phyloP scores from a whole-genome alignment of 2,888 invertebrate genomes.

The Xanthorhoe designata region DNA sequence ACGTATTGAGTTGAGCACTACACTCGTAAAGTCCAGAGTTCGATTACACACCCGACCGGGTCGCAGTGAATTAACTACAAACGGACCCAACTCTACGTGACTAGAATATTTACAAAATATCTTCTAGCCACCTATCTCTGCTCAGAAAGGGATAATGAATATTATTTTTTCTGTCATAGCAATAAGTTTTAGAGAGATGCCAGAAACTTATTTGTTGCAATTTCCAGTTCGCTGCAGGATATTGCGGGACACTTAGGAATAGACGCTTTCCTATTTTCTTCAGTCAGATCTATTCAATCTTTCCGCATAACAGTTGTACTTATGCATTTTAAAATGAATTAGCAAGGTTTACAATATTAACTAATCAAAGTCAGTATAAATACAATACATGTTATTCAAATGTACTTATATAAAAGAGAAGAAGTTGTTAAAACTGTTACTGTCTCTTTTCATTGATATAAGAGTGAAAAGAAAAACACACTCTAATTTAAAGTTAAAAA shows the following conservation, averaged over 20 bases:
- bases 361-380: neutral
- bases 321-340: neutral
- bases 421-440: no score
- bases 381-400: neutral
- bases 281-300: neutral
- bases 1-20: conserved; percentile 57
- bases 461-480: no score
- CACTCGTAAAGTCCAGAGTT: conserved; percentile 68
- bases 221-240: neutral
- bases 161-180: conserved; percentile 46
- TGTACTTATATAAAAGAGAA: no score
- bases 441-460: no score
- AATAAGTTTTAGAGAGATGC: conserved; percentile 24
- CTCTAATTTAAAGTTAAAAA: no score
- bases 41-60: conserved; percentile 68
- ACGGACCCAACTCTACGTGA: conserved; percentile 64
- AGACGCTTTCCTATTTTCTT: no score
- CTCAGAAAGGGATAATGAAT: conserved; percentile 52
- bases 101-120: conserved; percentile 63
- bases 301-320: neutral
- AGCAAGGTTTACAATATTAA: neutral
- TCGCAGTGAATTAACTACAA: conserved; percentile 69
- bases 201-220: neutral
- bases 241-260: no score
- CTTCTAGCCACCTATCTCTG: conserved; percentile 50